These are phyloP conservation scores for Acrossocheilus wenchowensis DNA, from an alignment of 2,797 vertebrate genomes.

Conservation along the genomic window DNA sequence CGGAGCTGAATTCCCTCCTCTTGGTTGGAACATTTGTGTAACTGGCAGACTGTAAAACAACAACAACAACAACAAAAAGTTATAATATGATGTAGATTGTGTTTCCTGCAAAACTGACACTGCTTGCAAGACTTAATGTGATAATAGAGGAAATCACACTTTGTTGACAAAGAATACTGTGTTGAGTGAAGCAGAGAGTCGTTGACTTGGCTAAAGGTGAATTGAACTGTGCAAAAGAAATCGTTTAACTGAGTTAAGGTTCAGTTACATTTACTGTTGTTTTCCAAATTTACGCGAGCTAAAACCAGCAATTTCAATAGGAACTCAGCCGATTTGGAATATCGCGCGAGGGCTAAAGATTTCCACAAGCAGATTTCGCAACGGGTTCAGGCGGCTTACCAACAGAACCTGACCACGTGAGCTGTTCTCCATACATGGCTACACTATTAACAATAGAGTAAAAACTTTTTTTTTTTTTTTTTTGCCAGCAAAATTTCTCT, in stretches of 20 bases:
- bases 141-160: not conserved
- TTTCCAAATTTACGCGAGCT: no score
- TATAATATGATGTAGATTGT: not conserved
- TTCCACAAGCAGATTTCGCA: not conserved
- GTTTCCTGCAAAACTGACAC: not conserved
- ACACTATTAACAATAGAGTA: not conserved
- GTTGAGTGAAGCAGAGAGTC: not conserved
- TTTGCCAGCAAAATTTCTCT: not conserved
- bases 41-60: constrained; percentile 53
- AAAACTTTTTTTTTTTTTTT: not conserved
- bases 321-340: not conserved
- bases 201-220: not conserved
- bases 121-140: not conserved
- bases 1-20: constrained; percentile 64
- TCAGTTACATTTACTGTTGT: not conserved
- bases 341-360: not conserved
- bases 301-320: not conserved
- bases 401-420: not conserved
- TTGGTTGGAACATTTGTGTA: constrained; percentile 73
- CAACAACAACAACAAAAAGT: not conserved
- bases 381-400: not conserved
- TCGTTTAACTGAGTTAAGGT: not conserved
- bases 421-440: not conserved
- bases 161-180: not conserved
- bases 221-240: not conserved